These are phyloP conservation scores for Nomada ferruginata DNA, from an alignment of 2,888 invertebrate genomes.

Conservation along the genomic window DNA sequence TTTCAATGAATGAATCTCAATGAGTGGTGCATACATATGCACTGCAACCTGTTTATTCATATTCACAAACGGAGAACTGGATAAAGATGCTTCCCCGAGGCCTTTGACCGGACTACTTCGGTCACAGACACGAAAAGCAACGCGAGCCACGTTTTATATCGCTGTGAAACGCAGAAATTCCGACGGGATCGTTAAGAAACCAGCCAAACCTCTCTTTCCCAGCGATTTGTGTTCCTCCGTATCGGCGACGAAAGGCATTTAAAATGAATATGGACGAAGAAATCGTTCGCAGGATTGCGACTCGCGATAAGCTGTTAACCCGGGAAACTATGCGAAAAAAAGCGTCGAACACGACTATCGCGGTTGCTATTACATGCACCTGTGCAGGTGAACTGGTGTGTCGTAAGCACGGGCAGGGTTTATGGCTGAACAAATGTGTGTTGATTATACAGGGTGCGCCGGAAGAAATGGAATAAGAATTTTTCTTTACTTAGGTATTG, in stretches of 20 bases:
- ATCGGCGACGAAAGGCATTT: constrained; percentile 13
- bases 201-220: not conserved
- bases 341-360: not conserved
- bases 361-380: not conserved
- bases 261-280: constrained; percentile 8
- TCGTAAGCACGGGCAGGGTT: not conserved
- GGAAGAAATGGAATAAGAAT: not conserved
- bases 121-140: constrained; percentile 51
- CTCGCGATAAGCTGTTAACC: constrained; percentile 20
- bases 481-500: not conserved
- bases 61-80: constrained; percentile 27
- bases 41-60: not conserved
- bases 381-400: constrained; percentile 1
- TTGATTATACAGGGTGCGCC: not conserved
- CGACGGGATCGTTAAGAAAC: constrained; percentile 39
- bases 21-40: no score
- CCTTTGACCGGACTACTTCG: constrained; percentile 69
- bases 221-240: not conserved
- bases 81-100: constrained; percentile 56
- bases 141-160: constrained; percentile 40
- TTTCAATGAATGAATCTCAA: no score
- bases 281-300: constrained; percentile 10
- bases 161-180: constrained; percentile 28
- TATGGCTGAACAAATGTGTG: not conserved
- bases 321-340: not conserved